A percentile compares a stretch with the other conserved stretches of the same genome.
These are phyloP conservation scores for Buceros bicornis DNA, from an alignment of 2,797 vertebrate species.

Conservation along the genomic window DNA sequence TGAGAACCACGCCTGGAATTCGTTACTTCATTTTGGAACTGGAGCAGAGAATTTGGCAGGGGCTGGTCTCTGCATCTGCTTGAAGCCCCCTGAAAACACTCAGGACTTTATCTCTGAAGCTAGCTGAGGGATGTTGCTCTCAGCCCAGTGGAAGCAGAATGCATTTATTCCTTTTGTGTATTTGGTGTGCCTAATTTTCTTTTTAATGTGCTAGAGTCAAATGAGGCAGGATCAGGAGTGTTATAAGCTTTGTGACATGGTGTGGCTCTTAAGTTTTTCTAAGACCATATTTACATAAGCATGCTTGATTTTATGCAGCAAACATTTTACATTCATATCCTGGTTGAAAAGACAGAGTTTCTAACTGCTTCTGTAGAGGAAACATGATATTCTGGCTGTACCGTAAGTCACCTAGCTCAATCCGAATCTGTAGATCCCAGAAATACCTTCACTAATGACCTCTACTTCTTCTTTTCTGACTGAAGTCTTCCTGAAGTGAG, in stretches of 20 bases:
- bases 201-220: neutral
- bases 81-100: neutral
- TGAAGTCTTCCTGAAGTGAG: neutral
- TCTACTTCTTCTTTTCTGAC: neutral
- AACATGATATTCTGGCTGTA: neutral
- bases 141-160: neutral
- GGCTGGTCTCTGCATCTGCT: neutral
- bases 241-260: neutral
- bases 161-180: neutral
- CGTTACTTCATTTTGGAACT: constrained; percentile 66
- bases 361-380: neutral
- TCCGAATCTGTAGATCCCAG: neutral
- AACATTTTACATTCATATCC: neutral
- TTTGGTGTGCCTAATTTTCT: neutral
- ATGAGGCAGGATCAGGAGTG: neutral
- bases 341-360: neutral
- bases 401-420: neutral
- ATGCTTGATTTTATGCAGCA: neutral
- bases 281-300: neutral
- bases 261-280: neutral
- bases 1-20: constrained; percentile 67
- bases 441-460: neutral
- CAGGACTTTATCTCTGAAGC: constrained; percentile 2
- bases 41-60: constrained; percentile 33
- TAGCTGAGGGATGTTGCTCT: neutral